Evolutionary conservation across 1,140 invertebrate species (phyloP), one percentile per base, ranked within the genome.

Genomic region (Bombyx mandarina): DNA sequence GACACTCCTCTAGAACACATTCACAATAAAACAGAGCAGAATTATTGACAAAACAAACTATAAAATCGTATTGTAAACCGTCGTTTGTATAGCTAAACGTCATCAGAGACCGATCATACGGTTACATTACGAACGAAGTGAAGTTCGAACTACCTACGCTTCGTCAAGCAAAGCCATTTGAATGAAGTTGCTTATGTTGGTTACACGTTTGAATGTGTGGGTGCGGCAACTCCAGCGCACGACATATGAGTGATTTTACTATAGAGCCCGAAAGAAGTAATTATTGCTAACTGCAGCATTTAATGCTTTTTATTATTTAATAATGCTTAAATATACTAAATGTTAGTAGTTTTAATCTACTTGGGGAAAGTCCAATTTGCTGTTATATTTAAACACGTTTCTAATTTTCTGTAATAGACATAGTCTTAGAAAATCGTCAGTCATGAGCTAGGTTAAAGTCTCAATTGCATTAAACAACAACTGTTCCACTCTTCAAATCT

Each of bases 11-110:
- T 43, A 70, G 43, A 56, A 62, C 53, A 56, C 22, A 47, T 57
- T 26, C 52, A 70, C 55, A 51, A 51, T 10, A 51, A 49, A 62
- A 66, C 53, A 62, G 53, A 60, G 45, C 54, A 72, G 63, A 69
- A 61, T 59, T 79, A 82, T 82, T 78, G 75, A 85, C 79, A 85
- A 82, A 85, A 82, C 79, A 79, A 73, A 75, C 65, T 63, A 61
- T 63, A 63, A 35, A 35, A 35, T 35, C 26, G 26, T 35, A 35
- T 35, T 35, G 26, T 35, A 35, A 71, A 75, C 71, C 54, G 58
- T 67, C 65, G 62, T 73, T 76, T 79, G 71, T 79, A 78, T 67
- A 64, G 62, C 59, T 55, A 74, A 73, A 86, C 81, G 81, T 82
- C 78, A 86, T 73, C 73, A 77, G 71, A 64, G 66, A 56, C 60